These are phyloP conservation scores for Gopherus evgoodei DNA, from an alignment of 2,113 vertebrate species.

Conservation along the genomic window DNA sequence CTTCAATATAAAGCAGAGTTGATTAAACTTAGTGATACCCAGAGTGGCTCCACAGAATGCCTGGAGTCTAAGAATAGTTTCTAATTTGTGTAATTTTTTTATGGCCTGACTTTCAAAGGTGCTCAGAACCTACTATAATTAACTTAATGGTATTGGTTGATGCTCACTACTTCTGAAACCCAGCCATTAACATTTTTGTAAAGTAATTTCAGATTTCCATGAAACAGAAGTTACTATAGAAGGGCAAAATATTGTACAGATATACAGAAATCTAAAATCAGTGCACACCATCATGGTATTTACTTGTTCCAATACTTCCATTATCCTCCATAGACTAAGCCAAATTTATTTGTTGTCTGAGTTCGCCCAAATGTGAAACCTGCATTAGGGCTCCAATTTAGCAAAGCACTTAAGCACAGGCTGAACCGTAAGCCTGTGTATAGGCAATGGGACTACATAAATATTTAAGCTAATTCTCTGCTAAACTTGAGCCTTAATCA, in stretches of 20 bases:
- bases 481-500: not conserved
- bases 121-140: not conserved
- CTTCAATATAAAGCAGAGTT: not conserved
- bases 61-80: not conserved
- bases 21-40: not conserved
- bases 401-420: not conserved
- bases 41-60: not conserved
- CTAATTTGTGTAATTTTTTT: not conserved
- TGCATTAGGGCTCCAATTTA: not conserved
- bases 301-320: not conserved
- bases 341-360: not conserved
- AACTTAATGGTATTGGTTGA: not conserved
- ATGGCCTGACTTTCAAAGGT: not conserved
- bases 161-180: not conserved
- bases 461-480: not conserved
- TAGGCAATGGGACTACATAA: not conserved
- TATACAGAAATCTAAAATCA: not conserved
- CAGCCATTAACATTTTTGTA: not conserved
- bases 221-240: not conserved
- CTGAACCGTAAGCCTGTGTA: not conserved
- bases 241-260: not conserved
- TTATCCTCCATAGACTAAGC: not conserved
- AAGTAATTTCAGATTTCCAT: not conserved
- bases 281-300: not conserved
- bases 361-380: not conserved